Base-by-base conservation (phyloP, 2,797 vertebrate species). In the Ataeniobius toweri region DNA sequence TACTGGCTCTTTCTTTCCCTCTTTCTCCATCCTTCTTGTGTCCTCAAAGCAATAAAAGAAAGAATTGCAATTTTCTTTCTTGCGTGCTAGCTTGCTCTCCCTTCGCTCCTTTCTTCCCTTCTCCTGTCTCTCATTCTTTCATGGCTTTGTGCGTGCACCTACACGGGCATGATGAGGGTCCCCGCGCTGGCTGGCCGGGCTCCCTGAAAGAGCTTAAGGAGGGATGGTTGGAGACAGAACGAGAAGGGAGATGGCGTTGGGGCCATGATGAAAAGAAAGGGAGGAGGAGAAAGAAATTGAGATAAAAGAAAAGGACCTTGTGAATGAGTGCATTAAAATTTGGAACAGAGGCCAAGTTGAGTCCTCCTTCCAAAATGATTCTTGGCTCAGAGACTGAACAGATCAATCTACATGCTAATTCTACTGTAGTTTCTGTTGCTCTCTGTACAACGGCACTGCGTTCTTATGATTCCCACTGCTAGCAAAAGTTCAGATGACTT, bases 1-100 rank as follows among this genome's bases (percentile, higher is more conserved):
- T 95, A 95, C 95, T 95, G 86, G 88, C 91, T 89, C 92, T 96
- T 96, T 96, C 89, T 95, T 95, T 96, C 89, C 89, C 85, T 92
- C 89, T 91, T 90, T 94, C 90, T 87, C 91, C 86, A 89, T 93
- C 89, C 92, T 94, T 93, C 92, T 93, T 90, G 90, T 92, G 90
- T 91, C 77, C 89, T 89, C 82, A 84, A 88, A 90, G 89, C 88
- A 86, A 92, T 91, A 88, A 93, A 93, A 93, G 94, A 95, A 95
- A 96, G 94, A 95, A 94, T 96, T 94, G 92, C 94, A 85, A 88
- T 95, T 94, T 93, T 90, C 31, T 93, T 95, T 94, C 88, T 89
- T 87, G 89, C 82, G 63, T 77, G 85, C 85, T 84, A 76, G 89
- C 86, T 90, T 84, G 83, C 93, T 86, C 88, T 88, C 86, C 85